Evolutionary conservation across 2,888 invertebrate genomes (phyloP).

Genomic region (Orthosia gothica): DNA sequence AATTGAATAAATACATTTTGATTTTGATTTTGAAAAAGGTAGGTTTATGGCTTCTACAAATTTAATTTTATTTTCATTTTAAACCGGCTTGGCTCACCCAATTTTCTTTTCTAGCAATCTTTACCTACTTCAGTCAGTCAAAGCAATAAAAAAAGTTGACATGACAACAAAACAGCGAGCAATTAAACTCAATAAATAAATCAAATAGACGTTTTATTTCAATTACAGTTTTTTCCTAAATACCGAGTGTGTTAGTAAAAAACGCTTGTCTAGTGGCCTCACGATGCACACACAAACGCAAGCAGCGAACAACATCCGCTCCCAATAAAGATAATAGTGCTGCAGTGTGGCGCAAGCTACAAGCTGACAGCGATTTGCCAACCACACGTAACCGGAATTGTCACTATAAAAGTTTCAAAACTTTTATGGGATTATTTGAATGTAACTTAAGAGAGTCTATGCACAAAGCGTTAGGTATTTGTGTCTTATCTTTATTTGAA

Average conservation of each 20-base stretch:
- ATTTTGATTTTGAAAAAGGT: no score
- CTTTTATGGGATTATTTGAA: no score
- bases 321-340: conserved; percentile 38
- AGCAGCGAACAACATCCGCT: conserved; percentile 60
- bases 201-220: conserved; percentile 26
- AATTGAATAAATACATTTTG: no score
- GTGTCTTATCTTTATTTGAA: no score
- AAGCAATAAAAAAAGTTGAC: conserved; percentile 4
- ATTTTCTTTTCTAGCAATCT: not conserved
- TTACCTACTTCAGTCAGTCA: conserved; percentile 19
- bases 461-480: no score
- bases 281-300: conserved; percentile 63
- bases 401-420: no score
- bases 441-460: no score
- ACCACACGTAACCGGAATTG: no score
- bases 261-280: conserved; percentile 69
- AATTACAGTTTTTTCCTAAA: conserved; percentile 17
- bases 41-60: not conserved
- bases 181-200: conserved; percentile 42
- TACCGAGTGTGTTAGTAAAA: not conserved
- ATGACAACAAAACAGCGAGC: conserved; percentile 1
- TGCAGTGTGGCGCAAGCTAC: conserved; percentile 34
- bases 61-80: not conserved
- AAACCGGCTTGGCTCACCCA: not conserved
- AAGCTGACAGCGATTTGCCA: conserved; percentile 23